Base-by-base conservation (phyloP, 2,888 invertebrate genomes). In the Strigamia transsilvanica region DNA sequence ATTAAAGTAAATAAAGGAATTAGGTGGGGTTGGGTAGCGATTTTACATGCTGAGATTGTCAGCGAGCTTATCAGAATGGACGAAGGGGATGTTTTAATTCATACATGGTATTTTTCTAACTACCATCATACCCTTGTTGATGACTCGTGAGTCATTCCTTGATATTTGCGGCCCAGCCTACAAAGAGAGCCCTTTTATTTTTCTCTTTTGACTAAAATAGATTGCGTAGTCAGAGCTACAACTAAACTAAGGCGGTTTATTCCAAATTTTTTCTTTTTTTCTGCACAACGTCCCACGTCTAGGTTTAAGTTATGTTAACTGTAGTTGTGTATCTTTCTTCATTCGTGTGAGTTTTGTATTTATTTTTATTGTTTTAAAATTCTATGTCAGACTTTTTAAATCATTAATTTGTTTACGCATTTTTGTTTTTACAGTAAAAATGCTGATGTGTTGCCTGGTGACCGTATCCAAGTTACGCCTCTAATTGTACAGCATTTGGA, bases 101-200 rank as follows among this genome's bases (percentile, higher is more conserved):
- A 32, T 73, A 1, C 32, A 6, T 9, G 38, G 38, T 10, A 32
- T 73, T 73, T 73, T 73, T 73, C 9, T 18, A 73, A 73, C 32
- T 73, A 27, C 73, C 73, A 73, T 73, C 73, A 73, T 73, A 73
- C 73, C 73, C 73, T 32, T 73, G 73, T 73, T 73, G 73, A 73
- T 73, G 73, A 73, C 73, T 27, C 13, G 73, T 73, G 73, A 73
- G 73, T 73, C 73, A 73, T 73, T 27, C 73, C 73, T 73, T 73
- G 73, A 73, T 73, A 73, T 73, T 73, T 73, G 73, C 73, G 32
- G 73, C 73, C 73, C 73, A 73, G 73, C 73, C 73, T 32, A 73
- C 73, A 73, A 27, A 27, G 73, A 32, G 73, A 73, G 32, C 27
- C 73, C 73, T 27, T 73, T 73, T 15, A 73, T 73, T 73, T 73